Conservation (phyloP, 2,113 vertebrate genomes). For the Nycticebus coucang region DNA sequence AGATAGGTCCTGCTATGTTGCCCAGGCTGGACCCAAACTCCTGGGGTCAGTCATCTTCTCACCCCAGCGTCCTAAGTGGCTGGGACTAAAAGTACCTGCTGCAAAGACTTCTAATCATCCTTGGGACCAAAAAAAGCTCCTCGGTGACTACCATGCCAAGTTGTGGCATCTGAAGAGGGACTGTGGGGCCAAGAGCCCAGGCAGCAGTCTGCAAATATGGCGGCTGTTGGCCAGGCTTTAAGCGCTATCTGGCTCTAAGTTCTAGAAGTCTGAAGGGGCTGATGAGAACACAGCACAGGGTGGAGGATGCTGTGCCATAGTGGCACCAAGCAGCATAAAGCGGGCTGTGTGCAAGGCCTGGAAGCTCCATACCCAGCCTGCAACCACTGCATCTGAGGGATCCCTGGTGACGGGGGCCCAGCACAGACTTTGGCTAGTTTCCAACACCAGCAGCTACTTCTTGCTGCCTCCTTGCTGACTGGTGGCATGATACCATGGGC, state of each 20-base stretch:
- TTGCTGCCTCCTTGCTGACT: not conserved
- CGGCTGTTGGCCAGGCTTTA: rapidly evolving
- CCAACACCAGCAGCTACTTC: not conserved
- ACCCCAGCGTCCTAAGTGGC: no score
- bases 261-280: not conserved
- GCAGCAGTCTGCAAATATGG: not conserved
- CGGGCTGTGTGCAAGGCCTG: not conserved
- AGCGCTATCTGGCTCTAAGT: not conserved
- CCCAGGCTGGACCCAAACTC: no score
- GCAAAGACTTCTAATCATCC: not conserved
- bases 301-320: rapidly evolving
- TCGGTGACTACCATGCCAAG: not conserved
- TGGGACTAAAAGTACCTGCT: no score
- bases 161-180: not conserved
- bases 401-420: not conserved
- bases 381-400: not conserved
- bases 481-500: not conserved
- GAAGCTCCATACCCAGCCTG: not conserved
- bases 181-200: not conserved
- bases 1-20: no score
- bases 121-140: not conserved
- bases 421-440: constrained; percentile 1
- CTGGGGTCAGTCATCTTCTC: no score
- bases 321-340: not conserved
- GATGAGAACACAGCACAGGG: not conserved